Percentiles rank a stretch among this genome's conserved stretches.
Conservation (phyloP, 2,113 vertebrate species). For the Catharus fuscescens region DNA sequence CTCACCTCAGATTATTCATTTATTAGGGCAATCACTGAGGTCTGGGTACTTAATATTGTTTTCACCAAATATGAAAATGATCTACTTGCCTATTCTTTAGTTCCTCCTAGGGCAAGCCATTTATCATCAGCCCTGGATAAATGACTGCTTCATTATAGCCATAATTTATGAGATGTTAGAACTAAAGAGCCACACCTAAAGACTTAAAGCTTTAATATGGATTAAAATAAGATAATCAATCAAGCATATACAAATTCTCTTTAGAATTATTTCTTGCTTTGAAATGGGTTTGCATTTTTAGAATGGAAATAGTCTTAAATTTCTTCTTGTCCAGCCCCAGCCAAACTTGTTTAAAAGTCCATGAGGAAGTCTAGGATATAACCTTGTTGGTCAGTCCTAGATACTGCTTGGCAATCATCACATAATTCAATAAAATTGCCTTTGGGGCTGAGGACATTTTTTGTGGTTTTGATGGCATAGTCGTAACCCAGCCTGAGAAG, state of each 20-base stretch:
- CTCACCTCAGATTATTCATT: conserved; percentile 91
- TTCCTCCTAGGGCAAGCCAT: conserved; percentile 88
- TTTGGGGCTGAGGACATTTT: neutral
- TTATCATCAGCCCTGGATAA: conserved; percentile 87
- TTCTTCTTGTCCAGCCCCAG: conserved; percentile 23
- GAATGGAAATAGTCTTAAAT: conserved; percentile 28
- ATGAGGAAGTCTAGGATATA: neutral
- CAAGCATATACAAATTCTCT: conserved; percentile 80
- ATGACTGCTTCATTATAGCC: conserved; percentile 90
- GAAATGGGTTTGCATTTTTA: conserved; percentile 65
- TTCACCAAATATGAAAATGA: conserved; percentile 94
- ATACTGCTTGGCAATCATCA: neutral
- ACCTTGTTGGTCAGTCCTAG: neutral
- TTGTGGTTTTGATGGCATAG: neutral
- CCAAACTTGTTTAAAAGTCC: neutral
- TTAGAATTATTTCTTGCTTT: conserved; percentile 77
- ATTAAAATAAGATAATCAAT: conserved; percentile 88
- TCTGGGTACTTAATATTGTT: conserved; percentile 88
- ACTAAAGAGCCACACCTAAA: conserved; percentile 86
- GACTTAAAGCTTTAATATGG: conserved; percentile 88
- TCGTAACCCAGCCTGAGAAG: neutral
- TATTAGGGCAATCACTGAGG: conserved; percentile 86
- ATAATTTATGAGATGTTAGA: conserved; percentile 89
- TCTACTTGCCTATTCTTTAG: conserved; percentile 87
- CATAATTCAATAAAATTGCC: neutral